Evolutionary conservation across 2,888 invertebrate genomes (phyloP).

Genomic region (Drosophila anomalipes): DNA sequence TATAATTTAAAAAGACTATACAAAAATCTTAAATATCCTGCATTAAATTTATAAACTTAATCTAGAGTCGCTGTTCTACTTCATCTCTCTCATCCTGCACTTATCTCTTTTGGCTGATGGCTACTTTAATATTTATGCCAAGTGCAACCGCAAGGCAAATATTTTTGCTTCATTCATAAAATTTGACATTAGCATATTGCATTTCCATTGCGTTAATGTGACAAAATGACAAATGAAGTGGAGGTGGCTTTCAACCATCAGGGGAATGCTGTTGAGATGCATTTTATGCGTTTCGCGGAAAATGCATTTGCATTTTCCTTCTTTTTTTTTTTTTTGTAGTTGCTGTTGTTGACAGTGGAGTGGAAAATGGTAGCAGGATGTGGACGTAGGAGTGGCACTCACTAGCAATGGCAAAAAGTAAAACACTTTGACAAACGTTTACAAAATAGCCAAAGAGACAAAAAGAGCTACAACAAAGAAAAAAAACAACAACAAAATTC

Average conservation of each 20-base stretch:
- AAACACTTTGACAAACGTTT: conserved; percentile 79
- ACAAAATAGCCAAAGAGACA: conserved; percentile 70
- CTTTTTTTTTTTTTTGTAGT: conserved; percentile 10
- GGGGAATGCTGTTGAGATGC: conserved; percentile 33
- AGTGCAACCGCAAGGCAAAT: conserved; percentile 60
- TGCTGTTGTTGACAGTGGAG: conserved; percentile 26
- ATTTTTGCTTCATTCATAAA: conserved; percentile 75
- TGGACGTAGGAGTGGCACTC: conserved; percentile 26
- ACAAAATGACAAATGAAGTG: conserved; percentile 84
- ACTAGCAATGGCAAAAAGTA: conserved; percentile 53
- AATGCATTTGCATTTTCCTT: conserved; percentile 71
- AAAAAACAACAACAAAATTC: conserved; percentile 30
- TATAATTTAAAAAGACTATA: neutral
- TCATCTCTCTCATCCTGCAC: neutral
- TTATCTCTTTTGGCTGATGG: conserved; percentile 1
- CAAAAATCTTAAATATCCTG: neutral
- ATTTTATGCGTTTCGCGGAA: conserved; percentile 72
- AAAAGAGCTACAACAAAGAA: conserved; percentile 30
- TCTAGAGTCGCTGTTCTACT: neutral
- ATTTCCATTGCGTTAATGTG: conserved; percentile 84
- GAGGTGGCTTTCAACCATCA: conserved; percentile 18
- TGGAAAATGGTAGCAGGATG: conserved; percentile 13
- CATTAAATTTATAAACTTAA: neutral
- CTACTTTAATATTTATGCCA: conserved; percentile 60
- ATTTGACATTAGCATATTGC: conserved; percentile 81